Evolutionary conservation across 1,140 invertebrate genomes (phyloP).

Genomic region (Apocrypta bakeri): DNA sequence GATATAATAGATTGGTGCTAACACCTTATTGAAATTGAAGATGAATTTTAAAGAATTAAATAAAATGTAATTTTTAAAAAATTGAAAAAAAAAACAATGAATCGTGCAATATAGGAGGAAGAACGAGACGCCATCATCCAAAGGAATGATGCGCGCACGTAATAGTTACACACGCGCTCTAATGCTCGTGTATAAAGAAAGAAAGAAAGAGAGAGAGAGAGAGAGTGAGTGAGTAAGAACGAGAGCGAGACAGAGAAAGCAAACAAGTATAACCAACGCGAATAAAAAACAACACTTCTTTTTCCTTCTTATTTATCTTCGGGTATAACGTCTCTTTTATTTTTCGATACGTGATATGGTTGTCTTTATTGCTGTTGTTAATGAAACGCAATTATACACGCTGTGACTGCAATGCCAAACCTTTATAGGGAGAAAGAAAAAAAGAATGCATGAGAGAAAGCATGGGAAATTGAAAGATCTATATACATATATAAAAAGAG

Average conservation of each 20-base stretch:
- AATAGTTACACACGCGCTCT: neutral
- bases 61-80: constrained; percentile 49
- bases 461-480: constrained; percentile 9
- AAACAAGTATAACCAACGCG: neutral
- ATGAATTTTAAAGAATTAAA: constrained; percentile 69
- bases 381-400: constrained; percentile 50
- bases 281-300: constrained; percentile 49
- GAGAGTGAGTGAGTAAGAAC: neutral
- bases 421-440: constrained; percentile 28
- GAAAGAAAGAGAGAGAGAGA: constrained; percentile 13
- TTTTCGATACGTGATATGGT: constrained; percentile 38
- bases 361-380: constrained; percentile 44
- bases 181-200: constrained; percentile 29
- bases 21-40: constrained; percentile 75
- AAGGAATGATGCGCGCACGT: constrained; percentile 39
- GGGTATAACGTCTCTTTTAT: constrained; percentile 32
- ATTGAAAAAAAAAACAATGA: constrained; percentile 50
- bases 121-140: constrained; percentile 65
- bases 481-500: neutral
- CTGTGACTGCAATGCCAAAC: constrained; percentile 54
- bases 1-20: constrained; percentile 76
- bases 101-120: constrained; percentile 70
- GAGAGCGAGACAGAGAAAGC: constrained; percentile 1
- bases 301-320: constrained; percentile 40
- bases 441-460: neutral